Evolutionary conservation across 2,797 vertebrate species (phyloP), one percentile per base, ranked within the genome.

Genomic region (Darevskia nairensis): DNA sequence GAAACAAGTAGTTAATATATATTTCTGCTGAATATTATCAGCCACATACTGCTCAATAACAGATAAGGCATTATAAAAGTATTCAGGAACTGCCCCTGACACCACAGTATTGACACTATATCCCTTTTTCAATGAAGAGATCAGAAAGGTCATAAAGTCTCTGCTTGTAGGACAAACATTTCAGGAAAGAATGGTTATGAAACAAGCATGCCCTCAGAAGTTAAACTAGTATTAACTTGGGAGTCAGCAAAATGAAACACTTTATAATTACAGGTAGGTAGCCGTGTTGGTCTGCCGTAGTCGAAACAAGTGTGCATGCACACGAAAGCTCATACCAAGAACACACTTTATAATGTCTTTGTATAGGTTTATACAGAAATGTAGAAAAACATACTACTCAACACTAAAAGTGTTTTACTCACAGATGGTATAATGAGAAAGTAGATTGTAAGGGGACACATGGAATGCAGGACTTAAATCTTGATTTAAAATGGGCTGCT

Each of bases 71-170:
- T 61, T 61, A 80, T 6, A 39, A 39, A 35, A 39, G n/a, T 13
- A 69, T 35, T 39, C 32, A 74, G 32, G 72, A 61, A 80, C 17
- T 61, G 29, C 29, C 78, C 55, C 17, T 80, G 78, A 61, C 21
- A 61, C 11, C 32, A 61, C 19, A 83, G 82, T 74, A 87, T 81
- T 68, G 86, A 79, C 8, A 77, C 81, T 89, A 90, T 76, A 7
- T 32, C 66, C 50, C 80, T 88, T 84, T 61, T 88, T 75, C 91
- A 11, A 0, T 29, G 64, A 68, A 27, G 2, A 74, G 93, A 92
- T 77, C 94, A 85, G 82, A 95, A 94, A 39, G 80, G 88, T 35
- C 75, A 87, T 75, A 76, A 77, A 84, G 78, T n/a, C 74, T 77
- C 44, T 23, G 0, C 69, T 29, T 15, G 61, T 92, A 85, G 41